These are phyloP conservation scores for Turdus rufiventris DNA, from an alignment of 2,113 vertebrate genomes.

Conservation along the genomic window DNA sequence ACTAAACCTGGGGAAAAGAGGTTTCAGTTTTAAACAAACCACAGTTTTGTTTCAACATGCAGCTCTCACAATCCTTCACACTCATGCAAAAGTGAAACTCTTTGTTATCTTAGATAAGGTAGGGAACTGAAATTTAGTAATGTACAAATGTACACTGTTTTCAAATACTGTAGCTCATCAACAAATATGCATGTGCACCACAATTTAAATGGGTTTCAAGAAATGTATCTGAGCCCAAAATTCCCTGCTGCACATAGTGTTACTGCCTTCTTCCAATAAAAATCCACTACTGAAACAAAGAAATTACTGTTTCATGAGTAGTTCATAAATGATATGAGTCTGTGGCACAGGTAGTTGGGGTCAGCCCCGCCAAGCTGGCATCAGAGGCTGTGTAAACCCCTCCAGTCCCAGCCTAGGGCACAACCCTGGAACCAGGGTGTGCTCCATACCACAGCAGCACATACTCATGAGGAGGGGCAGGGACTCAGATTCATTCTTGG, in stretches of 20 bases:
- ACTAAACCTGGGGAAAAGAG: not conserved
- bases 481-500: not conserved
- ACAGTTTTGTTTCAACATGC: not conserved
- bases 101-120: not conserved
- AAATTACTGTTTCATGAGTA: not conserved
- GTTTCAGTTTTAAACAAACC: conserved; percentile 15
- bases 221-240: not conserved
- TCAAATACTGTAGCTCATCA: not conserved
- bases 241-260: not conserved
- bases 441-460: fast-evolving
- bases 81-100: not conserved
- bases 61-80: not conserved
- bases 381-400: not conserved
- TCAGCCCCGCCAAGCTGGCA: not conserved
- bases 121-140: not conserved
- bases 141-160: not conserved
- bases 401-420: not conserved
- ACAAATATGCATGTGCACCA: not conserved
- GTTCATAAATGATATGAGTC: not conserved
- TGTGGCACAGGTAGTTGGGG: not conserved
- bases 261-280: not conserved
- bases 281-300: not conserved
- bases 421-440: not conserved
- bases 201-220: not conserved
- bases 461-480: fast-evolving